Evolutionary conservation across 2,113 vertebrate species (phyloP).

Genomic region (Dasypus novemcinctus): DNA sequence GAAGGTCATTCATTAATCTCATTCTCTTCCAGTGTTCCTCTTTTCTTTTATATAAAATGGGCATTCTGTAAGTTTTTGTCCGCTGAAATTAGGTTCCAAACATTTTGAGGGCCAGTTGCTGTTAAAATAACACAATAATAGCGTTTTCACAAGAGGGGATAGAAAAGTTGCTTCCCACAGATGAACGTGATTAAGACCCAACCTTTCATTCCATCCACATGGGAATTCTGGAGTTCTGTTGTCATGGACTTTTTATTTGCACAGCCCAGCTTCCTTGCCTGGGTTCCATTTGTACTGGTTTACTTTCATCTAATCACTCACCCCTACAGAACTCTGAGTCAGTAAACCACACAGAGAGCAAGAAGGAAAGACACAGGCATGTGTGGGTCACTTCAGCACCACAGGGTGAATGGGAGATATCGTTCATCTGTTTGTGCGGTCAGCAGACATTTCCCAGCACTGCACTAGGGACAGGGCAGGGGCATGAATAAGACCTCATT

Average conservation of each 20-base stretch:
- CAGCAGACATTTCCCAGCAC: accelerated
- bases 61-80: background rate
- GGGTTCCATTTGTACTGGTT: background rate
- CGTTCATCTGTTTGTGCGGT: accelerated
- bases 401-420: accelerated
- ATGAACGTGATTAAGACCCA: accelerated
- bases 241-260: background rate
- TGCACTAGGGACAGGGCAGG: background rate
- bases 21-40: background rate
- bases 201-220: accelerated
- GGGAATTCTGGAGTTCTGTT: background rate
- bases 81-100: background rate
- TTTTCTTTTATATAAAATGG: accelerated
- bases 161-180: too few relatives aligned
- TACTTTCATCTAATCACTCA: background rate
- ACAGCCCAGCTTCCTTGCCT: background rate
- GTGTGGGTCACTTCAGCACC: background rate
- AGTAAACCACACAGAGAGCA: background rate
- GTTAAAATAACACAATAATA: accelerated
- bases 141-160: too few relatives aligned
- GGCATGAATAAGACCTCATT: accelerated
- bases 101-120: background rate
- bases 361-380: background rate
- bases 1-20: background rate
- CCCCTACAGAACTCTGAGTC: background rate